Base-by-base conservation (phyloP, 2,888 invertebrate genomes). In the Lypha dubia region DNA sequence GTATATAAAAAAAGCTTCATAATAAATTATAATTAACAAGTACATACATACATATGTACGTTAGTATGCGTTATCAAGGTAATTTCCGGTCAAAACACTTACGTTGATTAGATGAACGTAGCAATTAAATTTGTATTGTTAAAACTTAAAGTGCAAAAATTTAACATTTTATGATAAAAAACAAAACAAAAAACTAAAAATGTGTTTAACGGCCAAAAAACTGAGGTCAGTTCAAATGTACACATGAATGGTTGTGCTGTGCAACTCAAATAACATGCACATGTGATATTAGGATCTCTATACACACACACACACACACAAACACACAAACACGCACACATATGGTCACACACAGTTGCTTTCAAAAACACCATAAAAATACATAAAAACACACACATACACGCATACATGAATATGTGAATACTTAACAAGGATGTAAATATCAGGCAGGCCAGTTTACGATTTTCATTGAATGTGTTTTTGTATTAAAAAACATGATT, bases 51-150 rank as follows among this genome's bases (percentile, higher is more conserved):
- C n/a, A n/a, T n/a, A n/a, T n/a, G n/a, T n/a, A 51, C 22, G 51
- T 15, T 24, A 13, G 60, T 17, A 17, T 41, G 41, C 15, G 22
- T 56, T 20, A 46, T 51, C 35, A 46, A 70, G 35, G 1, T 58
- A 49, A 41, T 24, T 71, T 63, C 70, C 75, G 75, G 53, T 13
- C 24, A 74, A 62, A 60, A 44, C 41, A 60, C 51, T 22, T 15
- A 41, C 20, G 32, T 41, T 74, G 28, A 53, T 51, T 68, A 68
- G 11, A 13, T 9, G 20, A 51, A 51, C 24, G 9, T n/a, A n/a
- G 51, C 20, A 28, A 70, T 70, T 41, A n/a, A 22, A 51, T 24
- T 22, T 11, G 2, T 41, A 38, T 62, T 8, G 15, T 3, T 62
- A 28, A 44, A 28, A 20, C 8, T 46, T 28, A 17, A 20, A 20